Conservation (phyloP, 2,113 vertebrate genomes). For the Gavia stellata region DNA sequence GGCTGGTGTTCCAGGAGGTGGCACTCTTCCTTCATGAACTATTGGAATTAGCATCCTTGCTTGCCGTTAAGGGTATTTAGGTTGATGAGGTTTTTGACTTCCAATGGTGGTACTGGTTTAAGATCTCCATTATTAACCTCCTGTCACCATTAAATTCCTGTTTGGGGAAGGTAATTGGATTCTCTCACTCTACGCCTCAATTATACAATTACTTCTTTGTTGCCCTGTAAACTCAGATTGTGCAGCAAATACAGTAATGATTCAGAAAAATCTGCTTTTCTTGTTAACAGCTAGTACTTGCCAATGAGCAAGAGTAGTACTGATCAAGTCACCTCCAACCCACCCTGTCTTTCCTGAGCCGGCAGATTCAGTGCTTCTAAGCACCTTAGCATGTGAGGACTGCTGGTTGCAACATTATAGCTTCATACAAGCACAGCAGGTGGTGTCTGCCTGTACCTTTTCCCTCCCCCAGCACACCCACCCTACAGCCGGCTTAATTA, state of each 20-base stretch:
- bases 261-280: constrained; percentile 18
- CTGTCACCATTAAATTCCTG: neutral
- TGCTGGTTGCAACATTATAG: constrained; percentile 13
- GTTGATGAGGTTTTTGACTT: constrained; percentile 5
- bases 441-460: constrained; percentile 63
- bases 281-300: neutral
- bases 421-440: constrained; percentile 48
- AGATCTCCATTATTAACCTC: neutral
- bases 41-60: neutral
- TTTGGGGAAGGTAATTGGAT: neutral
- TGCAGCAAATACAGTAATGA: neutral
- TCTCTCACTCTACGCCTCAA: neutral
- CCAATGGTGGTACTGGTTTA: neutral
- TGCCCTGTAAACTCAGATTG: constrained; percentile 2
- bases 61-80: neutral
- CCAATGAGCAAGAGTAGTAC: neutral
- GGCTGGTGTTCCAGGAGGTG: constrained; percentile 41
- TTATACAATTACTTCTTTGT: neutral
- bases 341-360: constrained; percentile 3
- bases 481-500: constrained; percentile 62
- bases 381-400: constrained; percentile 31
- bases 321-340: neutral
- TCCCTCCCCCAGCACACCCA: constrained; percentile 64
- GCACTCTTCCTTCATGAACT: constrained; percentile 52
- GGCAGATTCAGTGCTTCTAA: neutral